Percentiles rank a stretch among this genome's conserved stretches.
These are phyloP conservation scores for Phyllotreta striolata DNA, from an alignment of 2,888 invertebrate species.

Conservation along the genomic window DNA sequence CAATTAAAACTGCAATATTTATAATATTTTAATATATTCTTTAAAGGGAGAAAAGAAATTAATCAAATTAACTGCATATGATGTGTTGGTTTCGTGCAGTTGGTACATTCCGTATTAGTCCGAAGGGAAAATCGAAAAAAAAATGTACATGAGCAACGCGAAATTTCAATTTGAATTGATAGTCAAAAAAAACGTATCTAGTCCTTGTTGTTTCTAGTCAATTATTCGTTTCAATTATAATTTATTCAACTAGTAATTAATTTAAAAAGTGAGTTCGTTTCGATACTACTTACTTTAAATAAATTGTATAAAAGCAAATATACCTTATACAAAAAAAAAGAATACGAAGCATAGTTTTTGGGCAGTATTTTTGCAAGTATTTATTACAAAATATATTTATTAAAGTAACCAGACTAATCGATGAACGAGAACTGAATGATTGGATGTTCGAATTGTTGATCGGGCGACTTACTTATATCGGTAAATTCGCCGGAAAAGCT, in stretches of 20 bases:
- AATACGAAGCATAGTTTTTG: constrained; percentile 58
- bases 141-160: neutral
- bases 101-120: neutral
- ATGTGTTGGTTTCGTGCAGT: too few species aligned
- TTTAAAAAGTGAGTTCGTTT: neutral
- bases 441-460: neutral
- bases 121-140: neutral
- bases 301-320: constrained; percentile 35
- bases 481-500: too few species aligned
- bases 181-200: constrained; percentile 50
- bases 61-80: too few species aligned
- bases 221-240: constrained; percentile 54
- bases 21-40: too few species aligned
- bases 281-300: constrained; percentile 20
- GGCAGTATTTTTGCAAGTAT: constrained; percentile 63
- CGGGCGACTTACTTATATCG: too few species aligned
- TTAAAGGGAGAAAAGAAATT: too few species aligned
- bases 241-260: constrained; percentile 40
- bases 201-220: constrained; percentile 60
- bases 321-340: constrained; percentile 47
- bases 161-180: constrained; percentile 3
- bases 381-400: constrained; percentile 51
- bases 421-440: constrained; percentile 10
- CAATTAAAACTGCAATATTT: too few species aligned
- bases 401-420: constrained; percentile 29